A percentile compares a stretch with the other conserved stretches of the same genome.
Conservation (phyloP, 2,888 invertebrate species). For the Herminia tarsipennalis region DNA sequence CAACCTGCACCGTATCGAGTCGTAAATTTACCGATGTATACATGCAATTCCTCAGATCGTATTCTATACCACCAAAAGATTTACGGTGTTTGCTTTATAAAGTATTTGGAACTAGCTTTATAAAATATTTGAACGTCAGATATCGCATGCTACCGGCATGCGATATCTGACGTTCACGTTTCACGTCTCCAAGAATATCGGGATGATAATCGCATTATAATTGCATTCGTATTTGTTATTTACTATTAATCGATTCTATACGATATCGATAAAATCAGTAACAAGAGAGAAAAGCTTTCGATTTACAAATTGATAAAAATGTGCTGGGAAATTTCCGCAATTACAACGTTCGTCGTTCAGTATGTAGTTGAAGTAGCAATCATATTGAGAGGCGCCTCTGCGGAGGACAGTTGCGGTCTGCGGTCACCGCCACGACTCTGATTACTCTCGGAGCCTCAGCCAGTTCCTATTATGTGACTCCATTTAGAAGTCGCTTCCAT, state of each 20-base stretch:
- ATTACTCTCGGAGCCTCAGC: conserved; percentile 60
- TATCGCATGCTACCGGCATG: not conserved
- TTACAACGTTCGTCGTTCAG: not conserved
- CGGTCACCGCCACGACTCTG: conserved; percentile 52
- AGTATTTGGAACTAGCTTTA: no score
- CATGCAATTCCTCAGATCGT: conserved; percentile 39
- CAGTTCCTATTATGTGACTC: conserved; percentile 50
- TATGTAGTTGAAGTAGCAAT: conserved; percentile 46
- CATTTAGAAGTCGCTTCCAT: conserved; percentile 37
- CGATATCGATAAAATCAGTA: no score
- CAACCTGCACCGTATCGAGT: conserved; percentile 33
- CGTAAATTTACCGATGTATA: conserved; percentile 48
- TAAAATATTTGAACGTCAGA: no score
- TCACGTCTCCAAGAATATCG: no score
- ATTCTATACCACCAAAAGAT: conserved; percentile 30
- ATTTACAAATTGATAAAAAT: not conserved
- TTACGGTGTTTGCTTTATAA: no score
- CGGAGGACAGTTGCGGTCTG: conserved; percentile 59
- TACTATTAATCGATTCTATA: no score
- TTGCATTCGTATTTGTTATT: not conserved
- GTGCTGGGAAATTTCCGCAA: not conserved
- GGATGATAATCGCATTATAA: not conserved
- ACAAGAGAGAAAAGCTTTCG: no score
- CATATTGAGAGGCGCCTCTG: conserved; percentile 39
- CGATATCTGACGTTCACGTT: not conserved